Evolutionary conservation across 2,113 vertebrate species (phyloP), one percentile per base, ranked within the genome.

Genomic region (Irena cyanogastra): DNA sequence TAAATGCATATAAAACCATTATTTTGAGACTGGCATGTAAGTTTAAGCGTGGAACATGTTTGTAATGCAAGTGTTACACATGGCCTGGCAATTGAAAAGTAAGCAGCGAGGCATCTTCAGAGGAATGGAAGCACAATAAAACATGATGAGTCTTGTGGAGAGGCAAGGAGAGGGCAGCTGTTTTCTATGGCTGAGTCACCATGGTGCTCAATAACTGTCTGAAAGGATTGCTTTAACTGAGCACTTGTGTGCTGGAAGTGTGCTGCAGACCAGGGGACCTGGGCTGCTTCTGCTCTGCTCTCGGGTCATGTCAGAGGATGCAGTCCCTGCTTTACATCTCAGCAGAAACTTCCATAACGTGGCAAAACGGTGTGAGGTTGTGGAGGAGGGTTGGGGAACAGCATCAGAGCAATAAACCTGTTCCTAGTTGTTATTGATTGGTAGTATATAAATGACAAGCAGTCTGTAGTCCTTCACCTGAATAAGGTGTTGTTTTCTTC

Each of bases 181-280:
- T 94, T 96, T 96, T 76, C 85, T 83, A 4, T 95, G 69, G 89
- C 87, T 77, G 92, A 94, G 87, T 93, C 89, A 56, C 93, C 61
- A 23, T 45, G 94, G 97, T 91, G 86, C 94, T 97, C 94, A 89
- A 21, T 97, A 97, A 93, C 93, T 96, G 95, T 90, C 96, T 97
- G 97, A 97, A 97, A 98, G 93, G 83, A 81, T 84, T 92, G 84
- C 89, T 97, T 97, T 97, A 96, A 97, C 97, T 97, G 97, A 97
- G 96, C 91, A 91, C 90, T 77, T 86, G 83, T 75, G 57, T 96
- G 83, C 93, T 91, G 87, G 96, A 97, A 97, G 94, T 87, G 89
- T 95, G 90, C 94, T 91, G 87, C 93, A 96, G 95, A 53, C 84
- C 80, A 80, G 95, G 94, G 91, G 44, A 93, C 64, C 72, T 93